phyloP scores from a whole-genome alignment of 2,888 invertebrate genomes.

The Hemaris fuciformis region DNA sequence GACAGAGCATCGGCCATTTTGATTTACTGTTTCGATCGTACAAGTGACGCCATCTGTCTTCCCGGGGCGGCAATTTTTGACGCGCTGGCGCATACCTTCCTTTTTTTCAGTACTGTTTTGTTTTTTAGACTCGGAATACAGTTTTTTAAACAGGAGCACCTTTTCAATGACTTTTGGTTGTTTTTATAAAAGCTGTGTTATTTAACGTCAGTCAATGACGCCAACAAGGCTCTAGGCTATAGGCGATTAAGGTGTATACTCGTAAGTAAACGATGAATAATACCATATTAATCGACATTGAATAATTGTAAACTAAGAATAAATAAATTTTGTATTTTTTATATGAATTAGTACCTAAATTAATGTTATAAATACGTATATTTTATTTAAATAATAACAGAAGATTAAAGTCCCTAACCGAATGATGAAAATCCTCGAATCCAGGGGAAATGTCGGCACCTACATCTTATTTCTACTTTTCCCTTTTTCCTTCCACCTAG shows the following conservation, averaged over 20 bases:
- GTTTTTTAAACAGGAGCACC: conserved; percentile 6
- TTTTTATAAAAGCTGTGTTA: not conserved
- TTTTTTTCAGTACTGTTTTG: conserved; percentile 9
- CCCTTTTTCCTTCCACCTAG: too few species aligned
- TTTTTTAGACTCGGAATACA: not conserved
- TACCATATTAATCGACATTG: not conserved
- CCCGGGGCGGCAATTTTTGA: conserved; percentile 36
- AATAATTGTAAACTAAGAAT: too few species aligned
- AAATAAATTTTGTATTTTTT: too few species aligned
- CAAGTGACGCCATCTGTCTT: conserved; percentile 58
- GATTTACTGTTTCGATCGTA: conserved; percentile 51
- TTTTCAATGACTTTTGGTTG: not conserved
- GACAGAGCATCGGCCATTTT: conserved; percentile 47
- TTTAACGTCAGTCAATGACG: not conserved
- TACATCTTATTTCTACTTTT: too few species aligned
- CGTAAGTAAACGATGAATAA: not conserved
- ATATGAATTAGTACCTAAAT: too few species aligned
- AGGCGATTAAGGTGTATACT: not conserved
- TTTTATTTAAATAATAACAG: too few species aligned
- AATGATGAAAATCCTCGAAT: too few species aligned
- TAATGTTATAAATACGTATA: too few species aligned
- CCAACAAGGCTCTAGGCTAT: not conserved
- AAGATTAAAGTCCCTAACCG: too few species aligned
- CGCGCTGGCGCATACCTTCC: conserved; percentile 18
- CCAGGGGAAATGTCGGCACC: too few species aligned